Conservation (phyloP, 2,113 vertebrate genomes). For the Notarius quadriscutis region DNA sequence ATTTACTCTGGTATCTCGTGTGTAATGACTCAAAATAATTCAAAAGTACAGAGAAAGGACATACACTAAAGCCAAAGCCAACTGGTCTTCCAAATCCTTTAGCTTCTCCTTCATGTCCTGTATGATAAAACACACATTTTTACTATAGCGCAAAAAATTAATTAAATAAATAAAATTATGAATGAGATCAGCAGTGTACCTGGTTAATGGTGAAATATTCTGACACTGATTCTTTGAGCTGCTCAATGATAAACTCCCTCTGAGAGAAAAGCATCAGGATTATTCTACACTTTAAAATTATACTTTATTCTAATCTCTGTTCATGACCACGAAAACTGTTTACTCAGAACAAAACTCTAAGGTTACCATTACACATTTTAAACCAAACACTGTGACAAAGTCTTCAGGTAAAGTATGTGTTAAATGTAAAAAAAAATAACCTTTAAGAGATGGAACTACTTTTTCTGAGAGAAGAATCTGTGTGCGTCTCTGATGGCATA, state of each 20-base stretch:
- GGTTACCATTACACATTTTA: background rate
- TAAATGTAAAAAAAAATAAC: background rate
- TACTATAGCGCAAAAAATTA: background rate
- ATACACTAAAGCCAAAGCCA: constrained; percentile 49
- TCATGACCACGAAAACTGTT: background rate
- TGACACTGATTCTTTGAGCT: constrained; percentile 34
- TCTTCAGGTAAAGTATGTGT: background rate
- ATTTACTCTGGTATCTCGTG: background rate
- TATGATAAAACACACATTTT: constrained; percentile 3
- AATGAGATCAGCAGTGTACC: background rate
- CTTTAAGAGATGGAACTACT: background rate
- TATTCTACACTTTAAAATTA: background rate
- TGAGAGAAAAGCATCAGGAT: background rate
- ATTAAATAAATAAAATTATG: too few relatives aligned
- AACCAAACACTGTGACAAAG: background rate
- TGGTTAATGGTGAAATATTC: constrained; percentile 45
- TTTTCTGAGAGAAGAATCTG: too few relatives aligned
- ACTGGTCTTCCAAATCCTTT: constrained; percentile 40
- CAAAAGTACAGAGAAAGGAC: background rate
- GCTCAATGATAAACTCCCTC: constrained; percentile 41
- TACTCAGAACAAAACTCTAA: background rate
- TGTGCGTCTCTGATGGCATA: background rate
- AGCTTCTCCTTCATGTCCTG: constrained; percentile 47
- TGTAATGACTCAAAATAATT: background rate
- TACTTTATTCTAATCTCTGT: background rate